Conservation (phyloP, 2,888 invertebrate genomes). For the Malthinus seriepunctatus region DNA sequence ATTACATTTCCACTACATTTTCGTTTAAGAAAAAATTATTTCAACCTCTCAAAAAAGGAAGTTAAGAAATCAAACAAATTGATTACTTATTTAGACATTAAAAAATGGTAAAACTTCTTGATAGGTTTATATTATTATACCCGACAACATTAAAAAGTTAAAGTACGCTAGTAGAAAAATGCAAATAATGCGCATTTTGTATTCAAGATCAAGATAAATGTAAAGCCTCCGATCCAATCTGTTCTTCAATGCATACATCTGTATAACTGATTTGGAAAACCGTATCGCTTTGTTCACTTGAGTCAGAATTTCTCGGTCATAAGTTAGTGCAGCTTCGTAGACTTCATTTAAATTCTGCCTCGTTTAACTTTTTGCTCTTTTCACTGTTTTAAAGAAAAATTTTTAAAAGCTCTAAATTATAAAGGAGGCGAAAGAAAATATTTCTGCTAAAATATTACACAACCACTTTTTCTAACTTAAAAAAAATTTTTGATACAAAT, state of each 20-base stretch:
- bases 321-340: constrained; percentile 31
- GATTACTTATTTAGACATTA: too few relatives aligned
- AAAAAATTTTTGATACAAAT: too few relatives aligned
- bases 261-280: constrained; percentile 37
- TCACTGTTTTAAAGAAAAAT: constrained; percentile 23
- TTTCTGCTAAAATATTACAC: too few relatives aligned
- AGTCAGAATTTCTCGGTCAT: constrained; percentile 32
- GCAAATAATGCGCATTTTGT: constrained; percentile 25
- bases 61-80: too few relatives aligned
- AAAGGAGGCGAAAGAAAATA: background rate
- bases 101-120: too few relatives aligned
- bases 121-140: too few relatives aligned
- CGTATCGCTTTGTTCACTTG: constrained; percentile 35
- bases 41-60: too few relatives aligned
- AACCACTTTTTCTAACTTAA: too few relatives aligned
- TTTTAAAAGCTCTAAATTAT: constrained; percentile 27
- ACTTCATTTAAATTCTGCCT: constrained; percentile 36
- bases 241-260: constrained; percentile 37
- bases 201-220: constrained; percentile 35
- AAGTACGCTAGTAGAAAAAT: constrained; percentile 10
- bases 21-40: too few relatives aligned
- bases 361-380: constrained; percentile 32
- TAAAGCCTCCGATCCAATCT: constrained; percentile 38
- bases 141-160: constrained; percentile 17
- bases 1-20: too few relatives aligned